phyloP scores from a whole-genome alignment of 1,140 invertebrate species.

The Campoletis sonorensis region DNA sequence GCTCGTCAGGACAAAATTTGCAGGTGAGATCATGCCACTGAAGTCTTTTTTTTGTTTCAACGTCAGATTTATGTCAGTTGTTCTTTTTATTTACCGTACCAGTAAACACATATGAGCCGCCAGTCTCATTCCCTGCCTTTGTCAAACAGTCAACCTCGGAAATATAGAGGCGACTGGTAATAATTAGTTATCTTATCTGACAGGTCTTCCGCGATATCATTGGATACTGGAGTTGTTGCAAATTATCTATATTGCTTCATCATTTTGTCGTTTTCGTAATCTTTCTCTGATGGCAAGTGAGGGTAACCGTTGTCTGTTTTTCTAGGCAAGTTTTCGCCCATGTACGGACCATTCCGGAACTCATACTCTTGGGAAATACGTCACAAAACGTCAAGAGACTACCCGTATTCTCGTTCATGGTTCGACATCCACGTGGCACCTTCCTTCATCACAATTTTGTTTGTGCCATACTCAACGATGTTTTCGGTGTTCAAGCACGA shows the following conservation, averaged over 20 bases:
- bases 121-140: neutral
- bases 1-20: constrained; percentile 85
- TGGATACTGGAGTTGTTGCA: constrained; percentile 9
- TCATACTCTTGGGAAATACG: constrained; percentile 87
- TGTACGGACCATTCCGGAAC: constrained; percentile 85
- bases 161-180: neutral
- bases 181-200: neutral
- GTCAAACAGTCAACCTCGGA: neutral
- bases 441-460: constrained; percentile 95
- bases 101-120: no score
- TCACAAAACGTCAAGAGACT: constrained; percentile 81
- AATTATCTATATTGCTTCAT: constrained; percentile 2
- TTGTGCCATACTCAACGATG: constrained; percentile 91
- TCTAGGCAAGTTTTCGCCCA: constrained; percentile 85
- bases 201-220: constrained; percentile 44
- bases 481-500: constrained; percentile 94
- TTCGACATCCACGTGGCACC: constrained; percentile 86
- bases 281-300: neutral
- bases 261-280: neutral
- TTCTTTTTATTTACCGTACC: no score
- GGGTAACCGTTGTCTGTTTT: constrained; percentile 60
- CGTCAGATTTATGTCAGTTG: no score
- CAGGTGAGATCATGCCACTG: constrained; percentile 76
- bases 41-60: neutral
- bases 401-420: constrained; percentile 91